Base-by-base conservation (phyloP, 2,888 invertebrate species). In the Eudemis profundana region DNA sequence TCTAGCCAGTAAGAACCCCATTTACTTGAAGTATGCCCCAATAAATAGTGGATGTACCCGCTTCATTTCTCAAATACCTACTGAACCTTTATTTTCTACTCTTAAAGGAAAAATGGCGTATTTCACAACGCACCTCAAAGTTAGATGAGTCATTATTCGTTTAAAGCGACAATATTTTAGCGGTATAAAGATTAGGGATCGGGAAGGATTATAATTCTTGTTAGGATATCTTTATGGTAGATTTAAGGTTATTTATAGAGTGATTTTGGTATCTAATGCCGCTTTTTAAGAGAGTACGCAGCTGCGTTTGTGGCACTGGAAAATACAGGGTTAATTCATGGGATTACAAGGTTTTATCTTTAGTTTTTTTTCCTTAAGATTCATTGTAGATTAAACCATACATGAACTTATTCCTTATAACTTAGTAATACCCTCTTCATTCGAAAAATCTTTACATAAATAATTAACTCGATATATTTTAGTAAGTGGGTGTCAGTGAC, bases 11-110 rank as follows among this genome's bases (percentile, higher is more conserved):
- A 82, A 82, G 80, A 80, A 77, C 76, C 75, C 79, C 80, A 83
- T 86, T 85, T 79, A 76, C 78, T 79, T 85, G 85, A 85, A 79
- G 81, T 79, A 85, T 83, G 80, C 78, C 78, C 77, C 82, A 81
- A 85, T 86, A 85, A 84, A 85, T 82, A 81, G 78, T 74, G 75
- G 71, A 76, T 76, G 77, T 77, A 62, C 61, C 59, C 66, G 75
- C 71, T 71, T 70, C 78, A 83, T 84, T 82, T 84, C 82, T 83
- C 84, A 81, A 80, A 72, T 69, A 66, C 73, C 75, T 72, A 72
- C 76, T 73, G 74, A 74, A 70, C 72, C 74, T 71, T 67, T 72
- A 69, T 71, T 69, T 76, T 77, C 74, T 72, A 56, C 71, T 69
- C 51, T 56, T 21, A 67, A 67, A 49, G 65, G 71, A 71, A 75